These are phyloP conservation scores for Amphipoea oculea DNA, from an alignment of 2,888 invertebrate genomes.

Conservation along the genomic window DNA sequence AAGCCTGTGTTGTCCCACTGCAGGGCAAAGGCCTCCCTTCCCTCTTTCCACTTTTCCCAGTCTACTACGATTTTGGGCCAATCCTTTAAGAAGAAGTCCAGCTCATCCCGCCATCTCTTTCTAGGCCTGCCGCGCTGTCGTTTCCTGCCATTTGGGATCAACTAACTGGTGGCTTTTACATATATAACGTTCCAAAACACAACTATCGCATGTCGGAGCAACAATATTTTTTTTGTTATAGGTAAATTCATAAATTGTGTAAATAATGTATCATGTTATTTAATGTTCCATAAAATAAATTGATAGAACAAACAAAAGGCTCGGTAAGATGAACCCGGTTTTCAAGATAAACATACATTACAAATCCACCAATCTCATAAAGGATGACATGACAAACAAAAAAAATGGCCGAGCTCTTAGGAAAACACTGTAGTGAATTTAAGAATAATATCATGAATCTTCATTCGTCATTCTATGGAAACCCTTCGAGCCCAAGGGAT, in stretches of 20 bases:
- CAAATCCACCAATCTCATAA: constrained; percentile 8
- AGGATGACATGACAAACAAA: constrained; percentile 34
- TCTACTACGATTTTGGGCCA: too few species aligned
- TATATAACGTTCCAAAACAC: too few species aligned
- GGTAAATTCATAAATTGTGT: neutral
- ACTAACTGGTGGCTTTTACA: too few species aligned
- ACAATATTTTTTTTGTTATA: too few species aligned
- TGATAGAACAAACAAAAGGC: neutral
- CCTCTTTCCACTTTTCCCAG: too few species aligned
- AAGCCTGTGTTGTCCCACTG: too few species aligned
- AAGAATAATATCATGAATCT: constrained; percentile 57
- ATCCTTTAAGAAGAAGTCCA: too few species aligned
- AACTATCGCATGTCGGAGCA: too few species aligned
- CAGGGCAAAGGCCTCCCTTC: too few species aligned
- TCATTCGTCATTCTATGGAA: constrained; percentile 53
- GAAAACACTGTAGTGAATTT: constrained; percentile 40
- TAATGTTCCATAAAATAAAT: neutral
- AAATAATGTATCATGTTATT: neutral
- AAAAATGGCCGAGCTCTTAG: constrained; percentile 25
- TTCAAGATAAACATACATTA: neutral
- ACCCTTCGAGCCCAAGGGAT: constrained; percentile 52
- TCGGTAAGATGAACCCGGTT: neutral
- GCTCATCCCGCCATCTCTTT: too few species aligned
- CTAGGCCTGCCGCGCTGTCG: too few species aligned
- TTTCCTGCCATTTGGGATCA: too few species aligned